phyloP scores from a whole-genome alignment of 2,888 invertebrate species.

The Napeogenes inachia region DNA sequence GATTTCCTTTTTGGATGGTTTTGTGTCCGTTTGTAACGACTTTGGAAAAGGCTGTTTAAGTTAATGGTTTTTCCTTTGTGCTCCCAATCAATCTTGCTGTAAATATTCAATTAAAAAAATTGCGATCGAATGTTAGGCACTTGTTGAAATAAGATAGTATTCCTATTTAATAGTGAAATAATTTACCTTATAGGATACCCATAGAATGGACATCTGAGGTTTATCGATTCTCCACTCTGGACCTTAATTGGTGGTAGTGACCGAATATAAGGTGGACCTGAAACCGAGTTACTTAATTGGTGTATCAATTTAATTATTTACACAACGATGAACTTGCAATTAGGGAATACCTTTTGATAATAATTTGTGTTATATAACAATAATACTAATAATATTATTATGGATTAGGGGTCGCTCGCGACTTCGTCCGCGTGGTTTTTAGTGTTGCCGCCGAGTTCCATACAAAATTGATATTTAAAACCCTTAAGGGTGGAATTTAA shows the following conservation, averaged over 20 bases:
- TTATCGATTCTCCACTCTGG: conserved; percentile 86
- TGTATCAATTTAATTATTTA: neutral
- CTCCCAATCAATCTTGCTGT: conserved; percentile 74
- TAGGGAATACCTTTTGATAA: no score
- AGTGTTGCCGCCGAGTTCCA: no score
- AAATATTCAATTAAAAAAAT: conserved; percentile 25
- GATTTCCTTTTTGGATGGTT: conserved; percentile 41
- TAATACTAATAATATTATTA: no score
- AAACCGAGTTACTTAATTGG: conserved; percentile 23
- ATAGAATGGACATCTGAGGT: conserved; percentile 88
- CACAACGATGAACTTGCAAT: neutral
- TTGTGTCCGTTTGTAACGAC: conserved; percentile 53
- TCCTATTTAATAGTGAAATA: no score
- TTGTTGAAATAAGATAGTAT: no score
- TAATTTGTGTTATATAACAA: no score
- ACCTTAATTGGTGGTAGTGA: conserved; percentile 85
- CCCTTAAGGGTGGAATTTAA: no score
- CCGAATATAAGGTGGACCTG: conserved; percentile 87
- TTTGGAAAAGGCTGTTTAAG: conserved; percentile 58
- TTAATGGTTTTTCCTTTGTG: conserved; percentile 58
- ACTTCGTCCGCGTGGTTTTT: no score
- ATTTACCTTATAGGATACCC: conserved; percentile 87
- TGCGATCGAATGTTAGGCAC: no score
- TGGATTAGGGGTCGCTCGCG: no score
- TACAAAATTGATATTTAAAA: no score